These are phyloP conservation scores for Gonatopus flavifemur DNA, from an alignment of 1,140 invertebrate species.

Conservation along the genomic window DNA sequence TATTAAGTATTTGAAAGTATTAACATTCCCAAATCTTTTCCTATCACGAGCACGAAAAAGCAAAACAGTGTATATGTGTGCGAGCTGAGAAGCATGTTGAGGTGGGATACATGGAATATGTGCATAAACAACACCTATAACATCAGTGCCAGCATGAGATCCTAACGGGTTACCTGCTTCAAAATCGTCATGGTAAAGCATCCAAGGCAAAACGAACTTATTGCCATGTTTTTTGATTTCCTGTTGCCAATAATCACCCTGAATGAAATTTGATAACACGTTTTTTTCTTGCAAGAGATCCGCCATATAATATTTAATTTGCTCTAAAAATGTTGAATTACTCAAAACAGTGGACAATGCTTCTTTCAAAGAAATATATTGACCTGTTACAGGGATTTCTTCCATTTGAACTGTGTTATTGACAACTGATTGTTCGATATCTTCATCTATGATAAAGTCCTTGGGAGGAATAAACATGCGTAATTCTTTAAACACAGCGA, in stretches of 20 bases:
- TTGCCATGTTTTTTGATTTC: neutral
- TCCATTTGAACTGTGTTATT: too few relatives aligned
- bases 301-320: neutral
- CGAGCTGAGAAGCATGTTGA: neutral
- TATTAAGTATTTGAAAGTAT: neutral
- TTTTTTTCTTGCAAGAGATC: slow-evolving; percentile 8
- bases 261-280: slow-evolving; percentile 9
- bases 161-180: neutral
- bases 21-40: neutral
- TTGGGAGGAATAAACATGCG: too few relatives aligned
- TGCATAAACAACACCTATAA: neutral
- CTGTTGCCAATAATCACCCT: slow-evolving; percentile 10
- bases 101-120: neutral
- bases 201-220: slow-evolving; percentile 13
- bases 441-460: too few relatives aligned
- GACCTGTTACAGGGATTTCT: too few relatives aligned
- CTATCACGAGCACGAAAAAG: neutral
- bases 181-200: too few relatives aligned
- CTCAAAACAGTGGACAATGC: slow-evolving; percentile 4
- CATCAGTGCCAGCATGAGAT: neutral
- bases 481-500: too few relatives aligned
- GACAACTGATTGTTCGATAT: too few relatives aligned
- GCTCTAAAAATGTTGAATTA: slow-evolving; percentile 9
- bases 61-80: neutral
- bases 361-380: slow-evolving; percentile 11